Base-by-base conservation (phyloP, 2,888 invertebrate species). In the Exephanes ischioxanthus region DNA sequence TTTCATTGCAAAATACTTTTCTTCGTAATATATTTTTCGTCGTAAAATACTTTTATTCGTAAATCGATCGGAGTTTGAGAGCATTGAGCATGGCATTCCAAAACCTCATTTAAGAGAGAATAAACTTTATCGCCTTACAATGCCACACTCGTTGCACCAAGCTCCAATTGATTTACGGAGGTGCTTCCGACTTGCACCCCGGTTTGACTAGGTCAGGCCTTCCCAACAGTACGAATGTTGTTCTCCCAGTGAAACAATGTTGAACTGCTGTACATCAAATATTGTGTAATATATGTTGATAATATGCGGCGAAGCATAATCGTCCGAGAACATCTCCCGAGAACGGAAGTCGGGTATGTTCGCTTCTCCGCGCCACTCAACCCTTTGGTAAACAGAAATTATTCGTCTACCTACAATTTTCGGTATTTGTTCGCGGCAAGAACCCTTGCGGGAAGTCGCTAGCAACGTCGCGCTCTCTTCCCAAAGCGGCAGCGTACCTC, bases 361-460 rank as follows among this genome's bases (percentile, higher is more conserved):
- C 48, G 53, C 30, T 61, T 33, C 37, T 45, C 71, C 66, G 68
- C 33, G 33, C n/a, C 14, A 51, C 51, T 33, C 33, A 37, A 68
- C 51, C 37, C 76, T 58, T 37, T 61, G 37, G 41, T 76, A 75
- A 58, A 76, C 48, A 76, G 70, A 76, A 76, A 68, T 81, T 82
- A 76, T 76, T 82, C 66, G 22, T 67, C 66, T 73, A 58, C 45
- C 76, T 6, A 67, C 78, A 53, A 78, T 72, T 73, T 83, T 79
- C 55, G 79, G 45, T 79, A 78, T 73, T 72, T 72, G 55, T 67
- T 53, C 78, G 71, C 78, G 63, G 48, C 16, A 78, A 66, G 48
- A 19, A 41, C 71, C 48, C 72, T 48, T 66, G 80, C 71, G 53
- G 53, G 58, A n/a, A 61, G 80, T 80, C 48, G 63, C 82, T 75